phyloP scores from a whole-genome alignment of 1,140 invertebrate genomes.

The Drosophila punjabiensis region DNA sequence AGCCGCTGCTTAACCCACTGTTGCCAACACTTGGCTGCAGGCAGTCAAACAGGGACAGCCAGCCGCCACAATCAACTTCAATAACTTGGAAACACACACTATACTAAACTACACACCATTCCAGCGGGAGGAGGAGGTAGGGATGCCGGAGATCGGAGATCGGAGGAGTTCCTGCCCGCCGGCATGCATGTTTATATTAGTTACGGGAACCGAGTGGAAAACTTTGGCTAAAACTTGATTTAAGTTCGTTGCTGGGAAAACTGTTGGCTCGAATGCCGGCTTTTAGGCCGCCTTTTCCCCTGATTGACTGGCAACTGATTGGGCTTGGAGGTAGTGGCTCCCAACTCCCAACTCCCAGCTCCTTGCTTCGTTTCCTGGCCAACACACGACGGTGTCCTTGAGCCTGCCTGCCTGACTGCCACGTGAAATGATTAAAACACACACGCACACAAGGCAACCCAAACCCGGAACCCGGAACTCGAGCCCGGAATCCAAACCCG shows the following conservation, averaged over 20 bases:
- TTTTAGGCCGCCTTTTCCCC: not conserved
- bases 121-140: too few species aligned
- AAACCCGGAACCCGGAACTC: not conserved
- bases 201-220: slow-evolving; percentile 43
- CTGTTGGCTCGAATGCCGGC: too few species aligned
- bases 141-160: not conserved
- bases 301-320: slow-evolving; percentile 38
- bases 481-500: not conserved
- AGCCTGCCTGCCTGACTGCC: slow-evolving; percentile 13
- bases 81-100: slow-evolving; percentile 62
- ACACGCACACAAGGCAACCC: slow-evolving; percentile 30
- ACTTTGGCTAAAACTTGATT: slow-evolving; percentile 52
- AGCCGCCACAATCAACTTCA: slow-evolving; percentile 68
- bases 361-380: slow-evolving; percentile 21
- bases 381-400: slow-evolving; percentile 36
- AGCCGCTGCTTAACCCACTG: not conserved
- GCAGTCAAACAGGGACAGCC: slow-evolving; percentile 44
- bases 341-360: not conserved
- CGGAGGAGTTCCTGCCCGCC: slow-evolving; percentile 31
- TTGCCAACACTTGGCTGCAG: slow-evolving; percentile 30
- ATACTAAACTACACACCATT: too few species aligned
- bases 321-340: slow-evolving; percentile 4
- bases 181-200: slow-evolving; percentile 69
- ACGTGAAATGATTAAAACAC: slow-evolving; percentile 49
- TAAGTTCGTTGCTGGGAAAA: slow-evolving; percentile 28